Evolutionary conservation across 2,797 vertebrate genomes (phyloP).

Genomic region (Galagoides demidoff): DNA sequence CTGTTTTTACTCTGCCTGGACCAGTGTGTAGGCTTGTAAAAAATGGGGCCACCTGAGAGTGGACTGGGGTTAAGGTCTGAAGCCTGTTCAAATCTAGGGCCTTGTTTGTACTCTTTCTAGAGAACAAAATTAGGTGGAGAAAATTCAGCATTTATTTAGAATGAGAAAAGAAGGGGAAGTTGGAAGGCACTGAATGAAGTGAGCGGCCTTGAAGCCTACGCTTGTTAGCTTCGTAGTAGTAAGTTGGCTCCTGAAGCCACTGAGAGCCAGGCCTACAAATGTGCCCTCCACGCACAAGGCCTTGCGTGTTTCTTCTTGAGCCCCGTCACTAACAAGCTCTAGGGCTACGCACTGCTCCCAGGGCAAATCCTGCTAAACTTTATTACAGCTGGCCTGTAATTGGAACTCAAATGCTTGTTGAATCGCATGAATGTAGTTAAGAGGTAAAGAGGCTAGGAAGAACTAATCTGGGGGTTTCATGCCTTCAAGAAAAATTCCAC

Average conservation of each 20-base stretch:
- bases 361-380: background rate
- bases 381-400: background rate
- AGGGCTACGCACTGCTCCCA: background rate
- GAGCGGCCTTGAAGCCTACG: background rate
- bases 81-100: background rate
- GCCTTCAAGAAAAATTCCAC: background rate
- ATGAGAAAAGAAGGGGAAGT: background rate
- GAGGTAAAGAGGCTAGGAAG: background rate
- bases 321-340: background rate
- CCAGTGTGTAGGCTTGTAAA: background rate
- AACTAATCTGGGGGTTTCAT: conserved; percentile 26
- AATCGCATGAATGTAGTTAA: background rate
- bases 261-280: background rate
- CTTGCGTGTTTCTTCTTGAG: background rate
- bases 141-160: background rate
- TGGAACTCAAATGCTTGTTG: background rate
- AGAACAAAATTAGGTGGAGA: background rate
- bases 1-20: background rate
- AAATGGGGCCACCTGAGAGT: background rate
- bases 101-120: background rate
- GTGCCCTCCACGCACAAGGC: no score
- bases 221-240: background rate
- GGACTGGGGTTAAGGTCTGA: background rate
- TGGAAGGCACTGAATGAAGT: background rate
- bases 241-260: background rate